Evolutionary conservation across 2,797 vertebrate species (phyloP), one percentile per base, ranked within the genome.

Genomic region (Gobionotothen gibberifrons): DNA sequence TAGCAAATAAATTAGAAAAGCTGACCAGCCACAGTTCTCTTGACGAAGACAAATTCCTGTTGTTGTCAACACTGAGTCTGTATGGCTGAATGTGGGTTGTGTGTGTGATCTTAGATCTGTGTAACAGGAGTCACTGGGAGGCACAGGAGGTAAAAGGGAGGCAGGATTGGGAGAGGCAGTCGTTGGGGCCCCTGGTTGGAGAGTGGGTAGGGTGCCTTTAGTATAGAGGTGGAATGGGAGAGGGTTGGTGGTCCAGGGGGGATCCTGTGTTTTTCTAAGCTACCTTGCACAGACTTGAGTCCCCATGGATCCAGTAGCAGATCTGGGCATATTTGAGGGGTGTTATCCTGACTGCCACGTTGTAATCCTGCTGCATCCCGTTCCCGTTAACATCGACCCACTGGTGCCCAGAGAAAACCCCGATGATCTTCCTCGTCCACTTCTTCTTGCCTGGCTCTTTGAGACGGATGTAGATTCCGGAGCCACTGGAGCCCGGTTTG

Each of bases 271-370:
- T 67, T 39, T 65, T 67, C 95, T 89, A 99, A 79, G 95, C 95
- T 15, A 84, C 92, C 5, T 90, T 84, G 71, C 98, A 99, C 69
- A 89, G 84, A 51, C 92, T 95, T 0, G 95, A 95, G 46, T 97
- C 94, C 5, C 97, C 97, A 0, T 97, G 96, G 86, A 99, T 93
- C 98, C 98, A 99, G 90, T 95, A 94, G 87, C 98, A 99, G 89
- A 99, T 98, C 92, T 99, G 98, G 53, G 97, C 97, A 0, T 96
- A 98, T 89, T 99, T 99, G 39, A 96, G 93, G 5, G 98, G 97
- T 0, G 98, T 99, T 90, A 99, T 98, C 91, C 98, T 95, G 64
- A 99, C 97, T 0, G 97, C 98, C 74, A 99, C 96, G 9, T 99
- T 99, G 92, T 97, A 99, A 95, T 99, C 97, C 96, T 97, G 96